Evolutionary conservation across 1,140 invertebrate genomes (phyloP).

Genomic region (Hyles vespertilio): DNA sequence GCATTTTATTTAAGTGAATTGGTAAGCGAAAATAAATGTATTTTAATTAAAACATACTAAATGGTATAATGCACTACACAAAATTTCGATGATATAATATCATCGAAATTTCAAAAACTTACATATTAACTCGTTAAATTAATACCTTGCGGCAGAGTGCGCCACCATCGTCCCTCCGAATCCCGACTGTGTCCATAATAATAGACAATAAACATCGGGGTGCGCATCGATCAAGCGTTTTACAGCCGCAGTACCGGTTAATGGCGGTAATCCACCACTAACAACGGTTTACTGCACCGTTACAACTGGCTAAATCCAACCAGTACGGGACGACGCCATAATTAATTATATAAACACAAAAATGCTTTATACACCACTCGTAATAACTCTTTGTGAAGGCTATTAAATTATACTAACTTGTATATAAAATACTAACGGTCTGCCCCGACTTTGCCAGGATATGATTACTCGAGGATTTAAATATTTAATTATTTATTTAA

Average conservation of each 20-base stretch:
- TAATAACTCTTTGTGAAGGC: slow-evolving; percentile 1
- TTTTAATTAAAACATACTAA: too few relatives aligned
- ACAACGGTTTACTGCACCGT: slow-evolving; percentile 50
- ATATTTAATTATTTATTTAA: too few relatives aligned
- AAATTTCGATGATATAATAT: too few relatives aligned
- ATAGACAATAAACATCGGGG: slow-evolving; percentile 53
- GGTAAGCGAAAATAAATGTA: too few relatives aligned
- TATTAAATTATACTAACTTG: too few relatives aligned
- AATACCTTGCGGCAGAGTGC: not conserved
- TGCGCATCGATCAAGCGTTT: slow-evolving; percentile 58
- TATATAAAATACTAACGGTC: too few relatives aligned
- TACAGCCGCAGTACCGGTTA: slow-evolving; percentile 54
- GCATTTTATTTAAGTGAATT: too few relatives aligned
- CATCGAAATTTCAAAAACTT: too few relatives aligned
- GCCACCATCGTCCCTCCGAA: slow-evolving; percentile 21
- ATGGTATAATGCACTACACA: too few relatives aligned
- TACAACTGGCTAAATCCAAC: slow-evolving; percentile 29
- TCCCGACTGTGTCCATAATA: slow-evolving; percentile 25
- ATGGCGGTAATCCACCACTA: slow-evolving; percentile 64
- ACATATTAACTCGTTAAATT: too few relatives aligned
- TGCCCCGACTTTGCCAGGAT: too few relatives aligned
- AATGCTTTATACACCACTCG: slow-evolving; percentile 7
- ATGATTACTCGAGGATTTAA: too few relatives aligned
- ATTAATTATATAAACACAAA: slow-evolving; percentile 14
- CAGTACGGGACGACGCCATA: slow-evolving; percentile 5